A percentile compares a stretch with the other conserved stretches of the same genome.
phyloP scores from a whole-genome alignment of 2,113 vertebrate genomes.

The Epinephelus cyanopodus region DNA sequence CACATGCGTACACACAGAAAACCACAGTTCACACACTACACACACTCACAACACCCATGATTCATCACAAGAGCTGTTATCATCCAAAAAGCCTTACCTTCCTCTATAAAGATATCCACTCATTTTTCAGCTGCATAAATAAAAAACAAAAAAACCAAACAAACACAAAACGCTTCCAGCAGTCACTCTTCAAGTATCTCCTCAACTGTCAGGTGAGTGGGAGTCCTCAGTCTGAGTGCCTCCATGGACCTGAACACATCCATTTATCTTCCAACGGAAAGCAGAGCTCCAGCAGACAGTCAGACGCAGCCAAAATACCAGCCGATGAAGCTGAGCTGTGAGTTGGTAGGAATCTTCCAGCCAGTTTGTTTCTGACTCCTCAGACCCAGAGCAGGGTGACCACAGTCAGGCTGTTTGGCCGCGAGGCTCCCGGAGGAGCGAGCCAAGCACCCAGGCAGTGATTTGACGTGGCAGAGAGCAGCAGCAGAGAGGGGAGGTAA shows the following conservation, averaged over 20 bases:
- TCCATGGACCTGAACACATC: constrained; percentile 29
- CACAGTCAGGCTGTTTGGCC: constrained; percentile 55
- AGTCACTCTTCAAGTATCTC: constrained; percentile 15
- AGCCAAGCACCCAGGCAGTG: constrained; percentile 62
- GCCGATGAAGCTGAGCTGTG: not conserved
- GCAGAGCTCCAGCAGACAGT: constrained; percentile 17
- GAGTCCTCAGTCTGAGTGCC: constrained; percentile 1
- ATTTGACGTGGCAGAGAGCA: constrained; percentile 81
- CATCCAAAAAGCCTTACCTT: constrained; percentile 76
- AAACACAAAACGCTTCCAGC: not conserved
- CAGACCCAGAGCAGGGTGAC: constrained; percentile 53
- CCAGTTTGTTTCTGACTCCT: constrained; percentile 5
- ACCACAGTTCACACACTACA: not conserved
- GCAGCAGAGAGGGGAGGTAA: constrained; percentile 63
- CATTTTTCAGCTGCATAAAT: constrained; percentile 59
- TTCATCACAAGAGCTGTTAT: constrained; percentile 5
- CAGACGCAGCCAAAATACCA: constrained; percentile 2
- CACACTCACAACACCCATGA: constrained; percentile 1
- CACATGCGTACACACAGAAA: constrained; percentile 5
- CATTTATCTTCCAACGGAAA: not conserved
- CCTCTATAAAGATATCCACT: constrained; percentile 84
- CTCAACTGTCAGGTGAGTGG: constrained; percentile 37
- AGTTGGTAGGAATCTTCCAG: constrained; percentile 2
- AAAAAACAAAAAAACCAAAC: not conserved
- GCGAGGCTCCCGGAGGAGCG: constrained; percentile 61